These are phyloP conservation scores for Halcyon badia DNA, from an alignment of 2,797 vertebrate species.

Conservation along the genomic window DNA sequence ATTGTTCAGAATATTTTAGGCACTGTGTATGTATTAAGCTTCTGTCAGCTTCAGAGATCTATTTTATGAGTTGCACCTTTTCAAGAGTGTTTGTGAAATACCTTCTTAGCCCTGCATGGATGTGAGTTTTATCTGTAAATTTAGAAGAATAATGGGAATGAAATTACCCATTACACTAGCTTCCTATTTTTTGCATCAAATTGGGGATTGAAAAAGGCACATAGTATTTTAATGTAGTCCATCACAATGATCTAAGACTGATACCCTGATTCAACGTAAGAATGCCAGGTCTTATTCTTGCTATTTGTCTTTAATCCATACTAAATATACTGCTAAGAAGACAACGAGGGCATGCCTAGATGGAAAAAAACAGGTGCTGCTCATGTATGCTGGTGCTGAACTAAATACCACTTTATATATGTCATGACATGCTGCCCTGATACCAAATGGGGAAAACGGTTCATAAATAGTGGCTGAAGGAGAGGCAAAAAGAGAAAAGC, in stretches of 20 bases:
- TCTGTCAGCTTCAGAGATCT: neutral
- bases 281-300: constrained; percentile 32
- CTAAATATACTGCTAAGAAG: constrained; percentile 12
- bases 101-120: neutral
- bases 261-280: neutral
- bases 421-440: neutral
- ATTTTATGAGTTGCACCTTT: neutral
- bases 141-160: neutral
- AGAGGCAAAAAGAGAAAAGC: neutral
- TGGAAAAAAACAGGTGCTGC: neutral
- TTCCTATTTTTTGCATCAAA: neutral
- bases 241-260: neutral
- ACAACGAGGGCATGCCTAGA: rapidly evolving
- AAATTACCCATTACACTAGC: neutral
- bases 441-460: neutral
- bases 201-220: neutral
- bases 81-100: neutral
- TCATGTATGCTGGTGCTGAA: neutral
- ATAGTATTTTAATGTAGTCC: neutral
- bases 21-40: neutral
- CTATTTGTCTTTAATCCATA: constrained; percentile 38
- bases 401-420: neutral
- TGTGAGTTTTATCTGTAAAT: neutral
- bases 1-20: neutral
- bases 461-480: neutral